Base-by-base conservation (phyloP, 2,797 vertebrate genomes). In the Poeciliopsis turneri region DNA sequence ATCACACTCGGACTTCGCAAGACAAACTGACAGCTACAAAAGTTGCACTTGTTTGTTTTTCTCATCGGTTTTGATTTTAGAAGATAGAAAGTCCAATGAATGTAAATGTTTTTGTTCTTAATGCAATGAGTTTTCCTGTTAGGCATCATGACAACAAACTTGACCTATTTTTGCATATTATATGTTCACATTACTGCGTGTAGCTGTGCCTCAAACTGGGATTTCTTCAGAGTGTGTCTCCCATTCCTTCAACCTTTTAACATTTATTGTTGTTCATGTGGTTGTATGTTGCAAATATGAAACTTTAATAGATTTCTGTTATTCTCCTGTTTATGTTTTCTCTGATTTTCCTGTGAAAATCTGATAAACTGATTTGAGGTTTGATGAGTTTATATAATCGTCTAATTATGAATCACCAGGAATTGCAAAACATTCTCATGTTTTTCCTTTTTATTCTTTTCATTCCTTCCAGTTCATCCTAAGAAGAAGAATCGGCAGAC, bases 401-500 rank as follows among this genome's bases (percentile, higher is more conserved):
- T 41, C 64, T 68, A 12, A 36, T 39, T 41, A 25, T 68, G 23
- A 23, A 66, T 66, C 33, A 66, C 16, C 2, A 39, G 3, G 9
- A 39, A 68, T 25, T 11, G 15, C 5, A 12, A 13, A 33, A 20
- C 64, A 11, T 69, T 6, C 20, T 45, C 39, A 69, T 43, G 55
- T 25, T 53, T 33, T 28, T 4, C 0, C 51, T 59, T 55, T 61
- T 9, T 85, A 7, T 72, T 72, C 51, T 82, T 80, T 70, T 86
- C 25, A 1, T 20, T 59, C 69, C 53, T 77, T 47, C 76, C 88
- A 96, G 95, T 96, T 78, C 95, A 96, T 88, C 92, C 95, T 2
- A 94, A 94, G 88, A 96, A 95, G 91, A 97, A 99, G 97, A 95
- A 98, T 95, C 96, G 98, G 87, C 96, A 96, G 97, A 92, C 98